These are phyloP conservation scores for Dione juno DNA, from an alignment of 2,888 invertebrate genomes.

Conservation along the genomic window DNA sequence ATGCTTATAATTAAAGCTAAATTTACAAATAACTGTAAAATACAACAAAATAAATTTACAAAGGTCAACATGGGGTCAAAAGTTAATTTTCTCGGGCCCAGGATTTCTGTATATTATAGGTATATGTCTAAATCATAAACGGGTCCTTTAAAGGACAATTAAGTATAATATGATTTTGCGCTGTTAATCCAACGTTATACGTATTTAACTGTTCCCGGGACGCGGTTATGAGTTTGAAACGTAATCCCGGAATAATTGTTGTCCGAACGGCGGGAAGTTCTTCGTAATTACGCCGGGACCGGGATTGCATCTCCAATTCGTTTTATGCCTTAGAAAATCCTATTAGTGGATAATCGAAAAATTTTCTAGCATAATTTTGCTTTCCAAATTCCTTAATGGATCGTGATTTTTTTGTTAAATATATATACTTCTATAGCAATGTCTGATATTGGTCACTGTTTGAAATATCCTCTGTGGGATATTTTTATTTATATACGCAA, in stretches of 20 bases:
- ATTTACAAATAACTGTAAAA: not conserved
- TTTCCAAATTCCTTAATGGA: not conserved
- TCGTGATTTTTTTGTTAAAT: not conserved
- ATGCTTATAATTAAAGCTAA: not conserved
- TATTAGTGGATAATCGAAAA: slow-evolving; percentile 47
- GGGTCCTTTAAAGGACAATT: slow-evolving; percentile 74
- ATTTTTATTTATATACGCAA: too few relatives aligned
- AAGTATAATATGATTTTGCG: slow-evolving; percentile 74
- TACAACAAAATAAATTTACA: not conserved
- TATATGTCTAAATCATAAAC: slow-evolving; percentile 61
- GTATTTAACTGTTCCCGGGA: slow-evolving; percentile 77
- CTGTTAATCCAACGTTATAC: slow-evolving; percentile 77
- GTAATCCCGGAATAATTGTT: slow-evolving; percentile 77
- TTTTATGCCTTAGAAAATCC: slow-evolving; percentile 47
- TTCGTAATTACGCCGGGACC: slow-evolving; percentile 62
- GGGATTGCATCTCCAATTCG: slow-evolving; percentile 51
- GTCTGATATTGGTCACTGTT: too few relatives aligned
- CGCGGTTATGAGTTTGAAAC: slow-evolving; percentile 68
- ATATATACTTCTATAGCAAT: not conserved
- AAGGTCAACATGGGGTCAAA: not conserved
- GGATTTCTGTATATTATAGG: not conserved
- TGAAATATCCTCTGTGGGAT: too few relatives aligned
- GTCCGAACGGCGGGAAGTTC: slow-evolving; percentile 76
- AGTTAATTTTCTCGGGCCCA: not conserved
- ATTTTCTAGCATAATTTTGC: slow-evolving; percentile 3